phyloP scores from a whole-genome alignment of 2,113 vertebrate genomes.

The Austrofundulus limnaeus region DNA sequence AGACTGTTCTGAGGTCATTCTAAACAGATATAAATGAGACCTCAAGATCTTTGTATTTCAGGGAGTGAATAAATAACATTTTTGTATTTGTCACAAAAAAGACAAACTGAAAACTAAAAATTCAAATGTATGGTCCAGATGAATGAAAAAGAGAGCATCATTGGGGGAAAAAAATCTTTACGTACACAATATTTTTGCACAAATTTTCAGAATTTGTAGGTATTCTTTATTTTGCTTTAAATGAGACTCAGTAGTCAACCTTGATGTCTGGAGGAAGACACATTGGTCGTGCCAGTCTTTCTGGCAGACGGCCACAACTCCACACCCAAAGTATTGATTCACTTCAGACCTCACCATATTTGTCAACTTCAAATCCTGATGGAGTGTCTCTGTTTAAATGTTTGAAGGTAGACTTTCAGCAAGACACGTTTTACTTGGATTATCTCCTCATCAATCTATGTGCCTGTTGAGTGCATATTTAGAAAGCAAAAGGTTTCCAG shows the following conservation, averaged over 20 bases:
- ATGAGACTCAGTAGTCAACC: slow-evolving; percentile 49
- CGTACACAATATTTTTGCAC: neutral
- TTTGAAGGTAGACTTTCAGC: slow-evolving; percentile 62
- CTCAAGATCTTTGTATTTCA: slow-evolving; percentile 17
- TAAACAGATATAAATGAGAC: slow-evolving; percentile 54
- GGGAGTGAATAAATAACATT: slow-evolving; percentile 5
- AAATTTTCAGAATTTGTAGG: slow-evolving; percentile 27
- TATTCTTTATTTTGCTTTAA: slow-evolving; percentile 25
- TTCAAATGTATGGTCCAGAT: neutral
- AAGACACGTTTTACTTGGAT: slow-evolving; percentile 63
- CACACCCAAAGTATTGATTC: slow-evolving; percentile 79
- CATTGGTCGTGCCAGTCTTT: slow-evolving; percentile 76
- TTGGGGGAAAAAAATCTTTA: neutral
- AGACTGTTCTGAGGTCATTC: slow-evolving; percentile 71
- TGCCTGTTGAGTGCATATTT: slow-evolving; percentile 48
- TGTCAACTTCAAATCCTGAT: slow-evolving; percentile 81
- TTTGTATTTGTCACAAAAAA: slow-evolving; percentile 12
- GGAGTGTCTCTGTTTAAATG: slow-evolving; percentile 73
- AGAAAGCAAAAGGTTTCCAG: slow-evolving; percentile 38
- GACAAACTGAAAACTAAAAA: neutral
- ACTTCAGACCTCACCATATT: slow-evolving; percentile 75
- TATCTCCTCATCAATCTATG: slow-evolving; percentile 68
- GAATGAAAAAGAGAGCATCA: neutral
- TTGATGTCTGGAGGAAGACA: slow-evolving; percentile 73
- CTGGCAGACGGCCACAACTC: slow-evolving; percentile 76